Evolutionary conservation across 2,797 vertebrate species (phyloP), one percentile per base, ranked within the genome.

Genomic region (Momotus momota): DNA sequence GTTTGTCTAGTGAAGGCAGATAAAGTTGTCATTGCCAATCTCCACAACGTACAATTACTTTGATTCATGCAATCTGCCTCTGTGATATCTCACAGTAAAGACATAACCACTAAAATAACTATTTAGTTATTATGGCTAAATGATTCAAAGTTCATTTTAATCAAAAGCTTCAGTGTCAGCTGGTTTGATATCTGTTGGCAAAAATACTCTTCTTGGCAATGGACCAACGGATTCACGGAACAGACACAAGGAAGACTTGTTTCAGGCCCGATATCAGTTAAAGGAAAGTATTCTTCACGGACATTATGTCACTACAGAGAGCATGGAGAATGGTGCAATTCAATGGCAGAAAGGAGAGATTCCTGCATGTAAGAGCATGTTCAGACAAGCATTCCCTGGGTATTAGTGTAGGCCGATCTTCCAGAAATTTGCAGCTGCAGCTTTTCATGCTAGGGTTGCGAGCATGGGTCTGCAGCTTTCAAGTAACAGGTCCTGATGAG

Each of bases 71-170:
- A 89, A 77, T 75, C 78, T 90, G 80, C 23, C 61, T 91, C 60
- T 69, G 33, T 74, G 46, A 69, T 57, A 26, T 61, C 74, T 93
- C 51, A 77, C 7, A 29, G 26, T 79, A 75, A 94, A 88, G 67
- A 40, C 20, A 78, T 79, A 81, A 81, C 25, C 58, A 83, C 81
- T 88, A 65, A 87, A 89, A 93, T 64, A 94, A 65, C 65, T 61
- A 41, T 94, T 96, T 89, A 58, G 65, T 92, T 92, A 86, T 93
- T 90, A 94, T 60, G 35, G 29, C 26, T 74, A 86, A 58, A 80
- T 88, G 31, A 61, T 52, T 90, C 27, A 73, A 86, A 73, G 49
- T 81, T 85, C 11, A 85, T 83, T 92, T 93, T 88, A 88, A 93
- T 91, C 65, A 90, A 94, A 89, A 90, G 26, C 57, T 86, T 93